Evolutionary conservation across 2,113 vertebrate species (phyloP).

Genomic region (cattle (Bos taurus)): ARS-UCD2.0 NC_037349.1:36393001-36393500

Average conservation of each 20-base stretch:
- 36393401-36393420: constrained; percentile 33
- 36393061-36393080: not conserved
- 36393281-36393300: not conserved
- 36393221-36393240: not conserved
- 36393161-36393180: not conserved
- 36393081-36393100: constrained; percentile 9
- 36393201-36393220: not conserved
- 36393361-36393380: not conserved
- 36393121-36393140: not conserved
- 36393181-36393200: not conserved
- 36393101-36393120: not conserved
- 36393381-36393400: constrained; percentile 33
- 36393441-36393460: constrained; percentile 30
- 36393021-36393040: not conserved
- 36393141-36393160: not conserved
- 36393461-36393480: constrained; percentile 29
- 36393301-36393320: constrained; percentile 57
- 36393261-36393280: not conserved
- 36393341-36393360: not conserved
- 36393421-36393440: constrained; percentile 54
- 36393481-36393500: not conserved
- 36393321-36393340: constrained; percentile 21
- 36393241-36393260: constrained; percentile 17
- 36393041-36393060: not conserved
- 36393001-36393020: not conserved